These are phyloP conservation scores for Melanotaenia pygmaea DNA, from an alignment of 2,797 vertebrate genomes.

Conservation along the genomic window DNA sequence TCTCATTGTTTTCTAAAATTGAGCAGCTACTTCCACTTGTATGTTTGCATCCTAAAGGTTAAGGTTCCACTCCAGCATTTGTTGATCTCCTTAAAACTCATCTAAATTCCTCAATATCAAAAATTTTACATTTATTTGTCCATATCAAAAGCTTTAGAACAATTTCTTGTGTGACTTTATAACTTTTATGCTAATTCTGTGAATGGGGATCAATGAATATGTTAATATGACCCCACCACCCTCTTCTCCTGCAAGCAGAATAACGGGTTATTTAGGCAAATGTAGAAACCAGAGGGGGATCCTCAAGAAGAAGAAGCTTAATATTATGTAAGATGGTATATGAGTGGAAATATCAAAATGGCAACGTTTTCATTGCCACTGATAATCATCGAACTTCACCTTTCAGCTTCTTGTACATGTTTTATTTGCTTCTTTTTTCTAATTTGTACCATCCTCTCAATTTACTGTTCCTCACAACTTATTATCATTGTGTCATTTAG, in stretches of 20 bases:
- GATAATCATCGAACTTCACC: neutral
- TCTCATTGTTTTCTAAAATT: neutral
- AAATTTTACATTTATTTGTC: neutral
- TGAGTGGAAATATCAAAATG: neutral
- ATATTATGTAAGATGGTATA: no score
- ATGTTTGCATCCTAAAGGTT: neutral
- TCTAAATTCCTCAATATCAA: neutral
- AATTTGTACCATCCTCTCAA: no score
- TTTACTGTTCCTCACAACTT: no score
- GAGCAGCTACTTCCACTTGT: neutral
- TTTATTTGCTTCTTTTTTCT: no score
- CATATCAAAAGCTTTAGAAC: neutral
- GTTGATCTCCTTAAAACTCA: neutral
- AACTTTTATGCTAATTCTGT: neutral
- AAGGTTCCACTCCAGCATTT: neutral
- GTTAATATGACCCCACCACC: neutral
- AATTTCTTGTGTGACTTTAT: neutral
- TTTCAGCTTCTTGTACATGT: no score
- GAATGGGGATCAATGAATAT: neutral
- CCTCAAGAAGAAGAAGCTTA: neutral
- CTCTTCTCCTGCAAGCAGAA: neutral
- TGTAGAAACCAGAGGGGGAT: neutral
- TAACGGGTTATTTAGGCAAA: neutral
- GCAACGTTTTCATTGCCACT: neutral
- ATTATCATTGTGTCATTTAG: no score